Conservation (phyloP, 2,113 vertebrate genomes). For the Sceloporus tristichus region DNA sequence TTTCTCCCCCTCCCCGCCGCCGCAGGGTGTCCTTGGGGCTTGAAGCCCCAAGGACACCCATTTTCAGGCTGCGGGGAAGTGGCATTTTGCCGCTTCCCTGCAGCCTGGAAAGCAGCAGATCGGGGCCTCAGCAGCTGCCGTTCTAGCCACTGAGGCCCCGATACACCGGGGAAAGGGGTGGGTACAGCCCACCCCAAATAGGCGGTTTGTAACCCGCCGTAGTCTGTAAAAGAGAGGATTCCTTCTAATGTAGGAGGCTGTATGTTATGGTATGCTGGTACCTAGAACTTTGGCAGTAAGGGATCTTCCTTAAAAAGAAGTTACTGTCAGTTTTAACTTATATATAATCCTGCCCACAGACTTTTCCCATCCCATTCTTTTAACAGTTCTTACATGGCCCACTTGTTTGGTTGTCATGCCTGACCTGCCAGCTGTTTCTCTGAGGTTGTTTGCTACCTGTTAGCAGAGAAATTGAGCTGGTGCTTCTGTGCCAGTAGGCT, state of each 20-base stretch:
- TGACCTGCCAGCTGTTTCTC: not conserved
- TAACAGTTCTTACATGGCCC: not conserved
- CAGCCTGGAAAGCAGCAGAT: too few relatives aligned
- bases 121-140: too few relatives aligned
- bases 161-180: too few relatives aligned
- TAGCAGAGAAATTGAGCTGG: not conserved
- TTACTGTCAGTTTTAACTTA: not conserved
- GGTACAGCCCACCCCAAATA: too few relatives aligned
- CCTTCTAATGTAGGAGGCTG: not conserved
- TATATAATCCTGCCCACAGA: not conserved
- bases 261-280: not conserved
- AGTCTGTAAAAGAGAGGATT: not conserved
- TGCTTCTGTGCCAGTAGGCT: slow-evolving; percentile 14
- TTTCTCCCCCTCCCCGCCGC: too few relatives aligned
- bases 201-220: too few relatives aligned
- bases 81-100: too few relatives aligned
- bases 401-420: too few relatives aligned
- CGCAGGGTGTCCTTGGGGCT: too few relatives aligned
- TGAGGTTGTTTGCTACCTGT: slow-evolving; percentile 9
- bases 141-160: too few relatives aligned
- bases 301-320: not conserved
- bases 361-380: not conserved
- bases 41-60: too few relatives aligned
- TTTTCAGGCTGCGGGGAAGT: too few relatives aligned
- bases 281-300: not conserved